Conservation (phyloP, 2,113 vertebrate species). For the Rhea americana region DNA sequence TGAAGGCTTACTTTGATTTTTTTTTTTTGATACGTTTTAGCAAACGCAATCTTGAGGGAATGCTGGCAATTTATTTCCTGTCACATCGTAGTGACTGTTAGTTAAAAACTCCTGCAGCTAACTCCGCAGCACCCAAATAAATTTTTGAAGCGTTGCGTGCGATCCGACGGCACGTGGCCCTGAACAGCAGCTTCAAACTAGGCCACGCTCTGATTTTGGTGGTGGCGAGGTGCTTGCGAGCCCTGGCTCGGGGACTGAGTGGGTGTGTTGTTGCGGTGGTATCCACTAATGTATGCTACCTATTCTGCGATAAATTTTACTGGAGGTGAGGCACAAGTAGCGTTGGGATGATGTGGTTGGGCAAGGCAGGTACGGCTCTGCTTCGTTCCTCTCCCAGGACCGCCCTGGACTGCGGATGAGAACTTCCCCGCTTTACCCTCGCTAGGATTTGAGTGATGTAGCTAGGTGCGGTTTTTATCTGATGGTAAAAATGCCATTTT, state of each 20-base stretch:
- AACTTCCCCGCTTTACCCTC: not conserved
- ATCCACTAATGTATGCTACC: not conserved
- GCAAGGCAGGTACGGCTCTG: not conserved
- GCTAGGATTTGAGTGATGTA: not conserved
- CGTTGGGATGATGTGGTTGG: rapidly evolving
- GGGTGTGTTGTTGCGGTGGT: not conserved
- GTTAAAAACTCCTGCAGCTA: not conserved
- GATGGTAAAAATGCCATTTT: not conserved
- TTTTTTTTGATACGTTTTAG: not conserved
- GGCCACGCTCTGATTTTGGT: not conserved
- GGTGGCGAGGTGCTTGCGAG: not conserved
- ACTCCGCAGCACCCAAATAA: not conserved
- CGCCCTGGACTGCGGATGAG: not conserved
- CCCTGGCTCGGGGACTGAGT: not conserved
- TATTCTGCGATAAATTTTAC: not conserved
- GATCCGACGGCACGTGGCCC: not conserved
- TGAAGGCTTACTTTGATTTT: not conserved
- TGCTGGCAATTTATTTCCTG: rapidly evolving
- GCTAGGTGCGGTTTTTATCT: not conserved
- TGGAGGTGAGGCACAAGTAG: not conserved
- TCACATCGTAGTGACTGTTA: not conserved
- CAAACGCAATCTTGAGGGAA: not conserved
- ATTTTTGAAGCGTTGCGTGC: not conserved
- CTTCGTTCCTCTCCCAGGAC: not conserved
- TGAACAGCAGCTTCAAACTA: not conserved